These are phyloP conservation scores for Cotesia glomerata DNA, from an alignment of 1,140 invertebrate genomes.

Conservation along the genomic window DNA sequence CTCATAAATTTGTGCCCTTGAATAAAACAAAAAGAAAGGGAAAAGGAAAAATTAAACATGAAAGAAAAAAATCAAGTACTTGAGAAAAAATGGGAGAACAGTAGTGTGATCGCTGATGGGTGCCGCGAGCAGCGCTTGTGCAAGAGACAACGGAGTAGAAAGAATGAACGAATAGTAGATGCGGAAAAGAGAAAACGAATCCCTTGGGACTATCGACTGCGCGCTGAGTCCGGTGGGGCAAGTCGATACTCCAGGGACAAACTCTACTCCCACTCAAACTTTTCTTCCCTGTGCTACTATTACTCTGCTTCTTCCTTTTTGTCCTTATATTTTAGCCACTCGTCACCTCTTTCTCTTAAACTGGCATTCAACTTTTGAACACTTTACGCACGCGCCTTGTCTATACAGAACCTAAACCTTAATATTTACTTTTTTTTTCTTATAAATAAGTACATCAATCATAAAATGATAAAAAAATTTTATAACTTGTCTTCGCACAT, in stretches of 20 bases:
- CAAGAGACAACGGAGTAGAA: conserved; percentile 9
- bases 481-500: too few species aligned
- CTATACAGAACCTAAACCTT: not conserved
- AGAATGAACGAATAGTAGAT: conserved; percentile 27
- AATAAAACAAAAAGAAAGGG: too few species aligned
- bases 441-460: too few species aligned
- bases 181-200: conserved; percentile 47
- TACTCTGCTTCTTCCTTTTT: conserved; percentile 8
- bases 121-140: too few species aligned
- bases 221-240: conserved; percentile 59
- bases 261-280: conserved; percentile 38
- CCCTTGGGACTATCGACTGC: conserved; percentile 62
- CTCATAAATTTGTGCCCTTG: too few species aligned
- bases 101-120: too few species aligned
- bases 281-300: conserved; percentile 31
- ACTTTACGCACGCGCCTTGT: conserved; percentile 11
- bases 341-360: conserved; percentile 34
- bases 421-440: not conserved
- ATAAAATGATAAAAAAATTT: too few species aligned
- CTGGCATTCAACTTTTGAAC: conserved; percentile 45
- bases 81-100: too few species aligned
- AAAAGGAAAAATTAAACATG: too few species aligned
- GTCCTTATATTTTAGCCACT: conserved; percentile 19
- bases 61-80: too few species aligned
- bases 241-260: conserved; percentile 62